Evolutionary conservation across 2,797 vertebrate species (phyloP), one percentile per base, ranked within the genome.

Genomic region (Threskiornis aethiopicus): DNA sequence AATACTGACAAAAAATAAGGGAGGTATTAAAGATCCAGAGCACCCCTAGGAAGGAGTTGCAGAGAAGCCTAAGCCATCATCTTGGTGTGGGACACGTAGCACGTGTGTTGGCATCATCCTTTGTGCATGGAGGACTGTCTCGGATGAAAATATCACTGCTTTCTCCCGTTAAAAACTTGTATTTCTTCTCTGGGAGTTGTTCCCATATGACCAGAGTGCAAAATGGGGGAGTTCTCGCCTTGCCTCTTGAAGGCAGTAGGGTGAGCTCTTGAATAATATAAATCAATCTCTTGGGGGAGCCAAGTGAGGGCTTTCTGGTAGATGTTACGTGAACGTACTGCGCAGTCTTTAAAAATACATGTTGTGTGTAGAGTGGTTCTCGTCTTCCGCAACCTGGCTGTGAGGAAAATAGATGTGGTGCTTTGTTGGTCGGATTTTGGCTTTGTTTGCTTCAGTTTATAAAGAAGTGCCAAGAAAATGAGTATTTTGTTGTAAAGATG

Each of bases 371-470:
- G 24, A 58, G 67, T 5, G 19, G n/a, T 20, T 28, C 52, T 59
- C 2, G 1, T 31, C 46, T 29, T 8, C 42, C 31, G 42, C 67
- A 67, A 9, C 75, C 90, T 39, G 71, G 54, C 77, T 57, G 37
- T 4, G 8, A 21, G 81, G 46, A 20, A 13, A 28, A 33, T 1
- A 4, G 58, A 8, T 0, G 18, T 0, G 5, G 80, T 10, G 49
- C 65, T 87, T 46, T 35, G 55, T 11, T 3, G 37, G 46, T 35
- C 5, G 4, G 28, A 16, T 61, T 44, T 64, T 24, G 47, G 49
- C 85, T 87, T 78, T 67, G 65, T 94, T 75, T 59, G 59, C 70
- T 71, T 35, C 33, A 3, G 47, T 67, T 92, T 62, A 13, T 22
- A 46, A 62, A 39, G 13, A 47, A 84, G 26, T 17, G n/a, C 51